Conservation (phyloP, 2,113 vertebrate genomes). For the Rhea americana region DNA sequence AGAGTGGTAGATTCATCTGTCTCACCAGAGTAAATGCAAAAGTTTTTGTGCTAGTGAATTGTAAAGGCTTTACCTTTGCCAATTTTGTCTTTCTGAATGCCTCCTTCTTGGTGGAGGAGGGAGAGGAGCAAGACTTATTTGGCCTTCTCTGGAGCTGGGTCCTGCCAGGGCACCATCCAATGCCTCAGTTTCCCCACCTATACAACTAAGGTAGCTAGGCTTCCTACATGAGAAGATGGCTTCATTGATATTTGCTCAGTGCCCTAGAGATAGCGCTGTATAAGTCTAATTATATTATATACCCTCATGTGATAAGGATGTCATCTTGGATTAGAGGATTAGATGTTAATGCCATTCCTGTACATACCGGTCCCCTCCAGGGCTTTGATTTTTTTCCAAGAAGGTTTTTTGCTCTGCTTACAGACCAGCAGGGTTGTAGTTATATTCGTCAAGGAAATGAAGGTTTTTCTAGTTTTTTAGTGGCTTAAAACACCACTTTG, state of each 20-base stretch:
- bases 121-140: neutral
- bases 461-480: neutral
- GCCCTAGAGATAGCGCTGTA: conserved; percentile 45
- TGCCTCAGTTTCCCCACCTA: neutral
- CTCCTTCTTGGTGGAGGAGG: neutral
- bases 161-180: accelerated
- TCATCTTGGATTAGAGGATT: conserved; percentile 68
- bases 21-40: neutral
- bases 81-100: neutral
- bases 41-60: neutral
- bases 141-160: neutral
- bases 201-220: neutral
- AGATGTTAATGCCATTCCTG: conserved; percentile 70
- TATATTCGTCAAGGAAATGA: neutral
- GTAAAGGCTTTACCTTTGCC: neutral
- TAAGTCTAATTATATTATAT: conserved; percentile 58
- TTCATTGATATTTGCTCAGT: conserved; percentile 47
- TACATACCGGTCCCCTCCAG: conserved; percentile 44
- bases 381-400: conserved; percentile 45
- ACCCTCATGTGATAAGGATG: conserved; percentile 56
- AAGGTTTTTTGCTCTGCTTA: conserved; percentile 20
- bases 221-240: conserved; percentile 29
- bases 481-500: neutral
- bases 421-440: neutral
- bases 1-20: neutral